phyloP scores from a whole-genome alignment of 2,797 vertebrate genomes.

The Oceanodroma leucorhoa region DNA sequence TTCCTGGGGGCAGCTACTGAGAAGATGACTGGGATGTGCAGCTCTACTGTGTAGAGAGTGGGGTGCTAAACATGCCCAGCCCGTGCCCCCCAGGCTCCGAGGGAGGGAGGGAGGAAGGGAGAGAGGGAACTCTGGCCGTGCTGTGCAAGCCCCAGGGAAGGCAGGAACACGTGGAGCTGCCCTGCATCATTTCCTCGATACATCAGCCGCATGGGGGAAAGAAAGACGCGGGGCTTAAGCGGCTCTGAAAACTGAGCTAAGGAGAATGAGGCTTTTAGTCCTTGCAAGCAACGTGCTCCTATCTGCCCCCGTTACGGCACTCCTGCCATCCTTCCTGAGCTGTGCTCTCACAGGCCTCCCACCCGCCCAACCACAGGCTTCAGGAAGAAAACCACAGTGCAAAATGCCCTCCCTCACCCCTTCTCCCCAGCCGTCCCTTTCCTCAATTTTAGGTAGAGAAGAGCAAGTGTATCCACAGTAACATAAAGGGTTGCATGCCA shows the following conservation, averaged over 20 bases:
- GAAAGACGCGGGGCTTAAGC: fast-evolving
- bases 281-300: not conserved
- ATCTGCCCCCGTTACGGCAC: fast-evolving
- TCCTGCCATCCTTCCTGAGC: not conserved
- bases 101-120: not conserved
- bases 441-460: slow-evolving; percentile 77
- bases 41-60: fast-evolving
- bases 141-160: not conserved
- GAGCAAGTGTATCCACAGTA: slow-evolving; percentile 63
- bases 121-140: fast-evolving
- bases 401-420: not conserved
- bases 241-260: not conserved
- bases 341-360: fast-evolving
- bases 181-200: fast-evolving
- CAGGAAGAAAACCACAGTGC: fast-evolving
- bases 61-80: not conserved
- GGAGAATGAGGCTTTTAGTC: not conserved
- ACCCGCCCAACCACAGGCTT: fast-evolving
- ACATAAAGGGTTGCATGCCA: slow-evolving; percentile 71
- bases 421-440: not conserved
- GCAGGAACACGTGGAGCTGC: not conserved
- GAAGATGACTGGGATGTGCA: not conserved
- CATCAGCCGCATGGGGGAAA: not conserved
- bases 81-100: not conserved
- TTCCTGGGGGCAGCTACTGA: not conserved